phyloP scores from a whole-genome alignment of 2,113 vertebrate species.

The Vidua chalybeata region DNA sequence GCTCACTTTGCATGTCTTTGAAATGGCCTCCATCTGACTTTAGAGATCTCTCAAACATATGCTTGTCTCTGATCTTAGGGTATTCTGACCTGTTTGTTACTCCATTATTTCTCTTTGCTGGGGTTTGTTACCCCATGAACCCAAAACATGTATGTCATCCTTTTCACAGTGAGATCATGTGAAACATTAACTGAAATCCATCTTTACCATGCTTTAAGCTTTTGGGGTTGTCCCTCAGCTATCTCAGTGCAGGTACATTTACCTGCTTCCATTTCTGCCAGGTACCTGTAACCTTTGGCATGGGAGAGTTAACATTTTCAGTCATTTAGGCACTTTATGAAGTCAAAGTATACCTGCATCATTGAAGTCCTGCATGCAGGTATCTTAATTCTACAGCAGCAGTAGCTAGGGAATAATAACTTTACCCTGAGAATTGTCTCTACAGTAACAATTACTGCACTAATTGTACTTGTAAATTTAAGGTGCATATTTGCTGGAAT shows the following conservation, averaged over 20 bases:
- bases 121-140: background rate
- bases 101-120: background rate
- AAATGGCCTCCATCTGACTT: background rate
- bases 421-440: background rate
- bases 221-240: background rate
- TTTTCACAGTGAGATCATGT: background rate
- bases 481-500: background rate
- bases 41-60: background rate
- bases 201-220: background rate
- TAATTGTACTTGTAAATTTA: slow-evolving; percentile 5
- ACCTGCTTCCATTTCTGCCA: background rate
- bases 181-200: background rate
- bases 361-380: background rate
- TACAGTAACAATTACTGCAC: background rate
- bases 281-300: background rate
- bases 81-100: background rate
- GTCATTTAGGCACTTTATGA: background rate
- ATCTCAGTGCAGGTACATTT: background rate
- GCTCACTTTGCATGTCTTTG: background rate
- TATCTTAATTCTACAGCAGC: background rate
- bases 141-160: background rate
- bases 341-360: background rate
- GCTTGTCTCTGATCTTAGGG: background rate
- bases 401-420: background rate
- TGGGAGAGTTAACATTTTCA: background rate